These are phyloP conservation scores for Diplodus sargus DNA, from an alignment of 2,797 vertebrate species.

Conservation along the genomic window DNA sequence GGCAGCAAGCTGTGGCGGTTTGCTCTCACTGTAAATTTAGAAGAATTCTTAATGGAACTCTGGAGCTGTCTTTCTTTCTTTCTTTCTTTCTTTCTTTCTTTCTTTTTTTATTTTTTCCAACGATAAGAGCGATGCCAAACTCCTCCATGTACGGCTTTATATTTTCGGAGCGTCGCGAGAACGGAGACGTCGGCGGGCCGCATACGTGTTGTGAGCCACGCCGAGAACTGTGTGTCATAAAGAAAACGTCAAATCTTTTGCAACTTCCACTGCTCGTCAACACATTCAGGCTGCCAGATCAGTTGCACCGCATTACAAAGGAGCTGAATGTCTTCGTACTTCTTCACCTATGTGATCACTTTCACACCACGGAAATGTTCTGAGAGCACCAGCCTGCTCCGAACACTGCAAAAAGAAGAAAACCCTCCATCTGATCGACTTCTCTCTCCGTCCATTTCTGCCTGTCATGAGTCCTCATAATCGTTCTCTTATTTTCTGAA, in stretches of 20 bases:
- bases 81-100: conserved; percentile 26
- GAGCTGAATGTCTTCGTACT: neutral
- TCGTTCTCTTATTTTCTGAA: neutral
- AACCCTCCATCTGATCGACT: too few relatives aligned
- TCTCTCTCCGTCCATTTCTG: neutral
- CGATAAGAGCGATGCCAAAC: conserved; percentile 25
- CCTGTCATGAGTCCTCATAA: neutral
- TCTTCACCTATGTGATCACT: neutral
- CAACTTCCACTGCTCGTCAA: too few relatives aligned
- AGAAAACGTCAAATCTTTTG: neutral
- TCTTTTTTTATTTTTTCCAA: neutral
- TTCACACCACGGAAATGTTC: neutral
- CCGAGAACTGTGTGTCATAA: neutral
- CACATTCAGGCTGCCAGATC: neutral
- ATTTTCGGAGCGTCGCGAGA: conserved; percentile 9
- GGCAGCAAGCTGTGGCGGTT: conserved; percentile 71
- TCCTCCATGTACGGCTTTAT: conserved; percentile 30
- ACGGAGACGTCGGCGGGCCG: neutral
- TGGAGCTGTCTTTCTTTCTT: conserved; percentile 49
- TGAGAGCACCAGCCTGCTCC: neutral
- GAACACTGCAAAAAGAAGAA: too few relatives aligned
- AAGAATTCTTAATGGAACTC: conserved; percentile 76
- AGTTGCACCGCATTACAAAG: too few relatives aligned
- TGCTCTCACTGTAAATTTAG: conserved; percentile 80
- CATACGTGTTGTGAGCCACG: conserved; percentile 1